Base-by-base conservation (phyloP, 1,140 invertebrate species). In the Rhyzopertha dominica region DNA sequence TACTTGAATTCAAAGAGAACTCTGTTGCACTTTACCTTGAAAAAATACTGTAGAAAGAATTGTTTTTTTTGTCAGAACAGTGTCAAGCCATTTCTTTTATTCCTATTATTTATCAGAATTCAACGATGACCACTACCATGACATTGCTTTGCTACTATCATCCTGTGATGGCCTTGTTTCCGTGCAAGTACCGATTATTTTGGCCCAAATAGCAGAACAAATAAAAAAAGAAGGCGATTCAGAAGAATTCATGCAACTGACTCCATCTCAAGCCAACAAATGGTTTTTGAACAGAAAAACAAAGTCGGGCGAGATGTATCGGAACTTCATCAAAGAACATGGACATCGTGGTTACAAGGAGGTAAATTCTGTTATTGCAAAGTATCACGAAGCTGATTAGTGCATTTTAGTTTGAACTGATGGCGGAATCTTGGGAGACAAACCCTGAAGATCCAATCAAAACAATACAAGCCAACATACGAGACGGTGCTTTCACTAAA, bases 281-380 rank as follows among this genome's bases (percentile, higher is more conserved):
- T n/a, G n/a, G n/a, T n/a, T n/a, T n/a, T n/a, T n/a, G n/a, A n/a
- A n/a, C n/a, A n/a, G n/a, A n/a, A n/a, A n/a, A n/a, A n/a, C n/a
- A n/a, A n/a, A n/a, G n/a, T n/a, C n/a, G n/a, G n/a, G n/a, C 29
- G 44, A 62, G 10, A 59, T 74, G 30, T 74, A 84, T 19, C 50
- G 70, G 2, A 49, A 66, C 3, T 87, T 90, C 58, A 63, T 89
- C n/a, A 51, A 75, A n/a, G 68, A 73, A 46, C 82, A 89, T 58
- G 87, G 85, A 1, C 82, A 90, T 63, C 73, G 87, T 49, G 76
- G 78, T 50, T 68, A 85, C 19, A 77, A 79, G 66, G 88, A 91
- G 71, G 82, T 85, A 63, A 47, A 30, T 59, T 44, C 53, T 39
- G 40, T 23, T 43, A 22, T 19, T 12, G 29, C 34, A 30, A 41